These are phyloP conservation scores for Eristalis tenax DNA, from an alignment of 2,888 invertebrate species.

Conservation along the genomic window DNA sequence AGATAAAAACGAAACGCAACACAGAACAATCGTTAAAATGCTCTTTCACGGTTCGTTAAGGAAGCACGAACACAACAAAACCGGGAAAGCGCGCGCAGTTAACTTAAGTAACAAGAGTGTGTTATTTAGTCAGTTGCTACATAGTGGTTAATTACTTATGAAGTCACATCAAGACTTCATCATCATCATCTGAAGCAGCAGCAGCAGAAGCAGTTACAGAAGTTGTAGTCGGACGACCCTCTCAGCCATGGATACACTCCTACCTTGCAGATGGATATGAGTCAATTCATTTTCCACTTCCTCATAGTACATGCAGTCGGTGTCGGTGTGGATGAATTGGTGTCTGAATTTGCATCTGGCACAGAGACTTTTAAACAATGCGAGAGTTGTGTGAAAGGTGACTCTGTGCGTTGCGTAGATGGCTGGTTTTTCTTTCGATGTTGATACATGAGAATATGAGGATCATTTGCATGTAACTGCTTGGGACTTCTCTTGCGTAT, in stretches of 20 bases:
- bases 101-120: conserved; percentile 66
- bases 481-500: neutral
- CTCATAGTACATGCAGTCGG: neutral
- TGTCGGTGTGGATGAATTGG: neutral
- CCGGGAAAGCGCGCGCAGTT: conserved; percentile 70
- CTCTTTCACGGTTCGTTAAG: conserved; percentile 73
- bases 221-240: neutral
- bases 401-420: neutral
- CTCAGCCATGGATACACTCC: conserved; percentile 11
- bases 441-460: neutral
- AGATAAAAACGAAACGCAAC: neutral
- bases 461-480: neutral
- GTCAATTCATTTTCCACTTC: conserved; percentile 52
- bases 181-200: conserved; percentile 24
- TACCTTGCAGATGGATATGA: neutral
- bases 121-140: conserved; percentile 62
- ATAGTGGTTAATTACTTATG: conserved; percentile 71
- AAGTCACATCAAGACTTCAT: conserved; percentile 71
- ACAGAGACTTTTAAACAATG: neutral
- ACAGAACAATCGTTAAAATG: conserved; percentile 72
- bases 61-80: conserved; percentile 68
- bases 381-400: neutral
- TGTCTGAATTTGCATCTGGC: neutral
- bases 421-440: neutral
- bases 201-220: conserved; percentile 3